These are phyloP conservation scores for Poeciliopsis gracilis DNA, from an alignment of 2,797 vertebrate species.

Conservation along the genomic window DNA sequence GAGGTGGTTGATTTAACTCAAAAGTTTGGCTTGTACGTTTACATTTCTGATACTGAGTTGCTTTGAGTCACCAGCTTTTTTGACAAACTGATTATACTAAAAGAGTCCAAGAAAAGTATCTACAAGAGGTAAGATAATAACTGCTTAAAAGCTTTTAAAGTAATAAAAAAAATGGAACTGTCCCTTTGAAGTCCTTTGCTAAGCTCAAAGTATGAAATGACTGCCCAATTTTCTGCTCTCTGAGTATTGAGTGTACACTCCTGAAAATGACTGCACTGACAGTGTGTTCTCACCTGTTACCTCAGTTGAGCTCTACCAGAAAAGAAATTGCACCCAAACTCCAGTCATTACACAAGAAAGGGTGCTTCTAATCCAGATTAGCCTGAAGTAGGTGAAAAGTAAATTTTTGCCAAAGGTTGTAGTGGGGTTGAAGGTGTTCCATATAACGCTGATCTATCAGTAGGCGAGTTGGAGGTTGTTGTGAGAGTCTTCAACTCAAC, in stretches of 20 bases:
- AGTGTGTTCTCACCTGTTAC: slow-evolving; percentile 54
- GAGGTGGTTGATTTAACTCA: not conserved
- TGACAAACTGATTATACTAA: not conserved
- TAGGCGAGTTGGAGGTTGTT: slow-evolving; percentile 20
- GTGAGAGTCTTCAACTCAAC: slow-evolving; percentile 5
- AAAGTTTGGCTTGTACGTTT: not conserved
- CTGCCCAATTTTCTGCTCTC: slow-evolving; percentile 34
- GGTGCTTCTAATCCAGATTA: slow-evolving; percentile 55
- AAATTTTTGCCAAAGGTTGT: not conserved
- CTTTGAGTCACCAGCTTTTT: not conserved
- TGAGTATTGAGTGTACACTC: slow-evolving; percentile 25
- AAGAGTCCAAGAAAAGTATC: not conserved
- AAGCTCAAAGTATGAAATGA: slow-evolving; percentile 29
- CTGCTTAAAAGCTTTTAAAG: not conserved
- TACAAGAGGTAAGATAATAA: not conserved
- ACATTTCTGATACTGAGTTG: not conserved
- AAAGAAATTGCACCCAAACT: slow-evolving; percentile 40
- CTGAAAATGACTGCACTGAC: slow-evolving; percentile 39
- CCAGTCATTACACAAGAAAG: slow-evolving; percentile 30
- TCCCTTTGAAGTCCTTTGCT: slow-evolving; percentile 23
- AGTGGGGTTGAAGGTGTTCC: not conserved
- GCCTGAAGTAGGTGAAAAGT: slow-evolving; percentile 37
- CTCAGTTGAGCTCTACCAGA: slow-evolving; percentile 50
- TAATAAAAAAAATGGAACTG: not conserved
- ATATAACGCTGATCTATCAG: slow-evolving; percentile 4